Evolutionary conservation across 2,797 vertebrate genomes (phyloP), one percentile per base, ranked within the genome.

Genomic region (Microcaecilia unicolor): DNA sequence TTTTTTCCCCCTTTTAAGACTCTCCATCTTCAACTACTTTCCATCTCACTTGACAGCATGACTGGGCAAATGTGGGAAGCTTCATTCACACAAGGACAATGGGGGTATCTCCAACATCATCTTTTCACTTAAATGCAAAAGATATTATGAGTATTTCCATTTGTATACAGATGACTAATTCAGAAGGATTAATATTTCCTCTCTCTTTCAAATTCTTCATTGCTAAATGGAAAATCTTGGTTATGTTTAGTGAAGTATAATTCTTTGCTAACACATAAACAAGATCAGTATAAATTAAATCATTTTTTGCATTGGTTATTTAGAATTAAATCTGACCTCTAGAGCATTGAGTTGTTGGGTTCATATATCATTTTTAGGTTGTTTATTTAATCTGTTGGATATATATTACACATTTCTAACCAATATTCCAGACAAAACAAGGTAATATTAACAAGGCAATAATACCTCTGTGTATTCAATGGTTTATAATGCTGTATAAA

Each of bases 391-490:
- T 24, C 40, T 32, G 28, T 49, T 44, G 1, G 4, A 36, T 66
- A 25, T 52, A 64, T 62, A 44, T 43, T 67, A 72, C 50, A 60
- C 70, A 59, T 58, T 41, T 63, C 55, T 55, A 38, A 58, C 29
- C 40, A 55, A 32, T 5, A 70, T 55, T 55, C 45, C 33, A 54
- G 44, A 60, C 48, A 78, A 82, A 81, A 82, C 73, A 64, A 81
- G 80, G 81, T 88, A 82, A 71, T 38, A 37, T 72, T 79, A 77
- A 76, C 80, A 76, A 74, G 51, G 43, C 25, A 62, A 81, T 75
- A 87, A 73, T 73, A 80, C 60, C 34, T 9, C 55, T 76, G 76
- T 80, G 88, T 67, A 87, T 84, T 86, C 81, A 81, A 23, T 77
- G 67, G 65, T 65, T 80, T 69, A 50, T 75, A 81, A 80, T 73